phyloP scores from a whole-genome alignment of 1,140 invertebrate genomes.

The Pygmarrhopalites habei region DNA sequence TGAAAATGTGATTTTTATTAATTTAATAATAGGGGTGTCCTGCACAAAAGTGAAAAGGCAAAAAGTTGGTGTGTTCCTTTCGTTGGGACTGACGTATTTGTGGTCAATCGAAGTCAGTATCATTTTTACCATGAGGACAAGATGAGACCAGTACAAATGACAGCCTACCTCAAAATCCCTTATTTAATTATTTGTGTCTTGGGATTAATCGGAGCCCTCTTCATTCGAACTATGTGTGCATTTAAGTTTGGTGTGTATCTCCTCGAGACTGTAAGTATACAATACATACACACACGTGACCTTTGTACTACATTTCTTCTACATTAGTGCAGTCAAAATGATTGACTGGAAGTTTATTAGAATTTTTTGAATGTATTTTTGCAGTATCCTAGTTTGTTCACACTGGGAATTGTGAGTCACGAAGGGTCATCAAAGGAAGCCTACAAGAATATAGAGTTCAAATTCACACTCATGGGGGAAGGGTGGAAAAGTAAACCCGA shows the following conservation, averaged over 20 bases:
- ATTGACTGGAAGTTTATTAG: slow-evolving; percentile 1
- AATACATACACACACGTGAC: slow-evolving; percentile 15
- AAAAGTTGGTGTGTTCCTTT: slow-evolving; percentile 47
- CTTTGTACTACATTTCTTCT: background rate
- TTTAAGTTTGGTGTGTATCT: slow-evolving; percentile 56
- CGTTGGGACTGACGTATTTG: slow-evolving; percentile 67
- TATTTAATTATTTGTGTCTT: slow-evolving; percentile 47
- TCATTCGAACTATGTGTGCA: slow-evolving; percentile 60
- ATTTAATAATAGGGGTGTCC: background rate
- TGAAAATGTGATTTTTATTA: background rate
- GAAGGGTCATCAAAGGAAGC: slow-evolving; percentile 59
- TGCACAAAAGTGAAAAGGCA: slow-evolving; percentile 11
- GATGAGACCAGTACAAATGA: slow-evolving; percentile 61
- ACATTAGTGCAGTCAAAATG: background rate
- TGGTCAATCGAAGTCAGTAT: slow-evolving; percentile 67
- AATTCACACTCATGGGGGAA: slow-evolving; percentile 60
- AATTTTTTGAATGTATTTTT: slow-evolving; percentile 38
- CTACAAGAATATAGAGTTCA: slow-evolving; percentile 57
- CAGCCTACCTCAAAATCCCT: slow-evolving; percentile 52
- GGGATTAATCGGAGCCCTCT: slow-evolving; percentile 49
- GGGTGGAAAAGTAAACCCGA: slow-evolving; percentile 67
- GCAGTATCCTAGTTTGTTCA: slow-evolving; percentile 66
- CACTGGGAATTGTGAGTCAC: slow-evolving; percentile 58
- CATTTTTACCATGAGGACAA: slow-evolving; percentile 60
- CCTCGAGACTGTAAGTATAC: slow-evolving; percentile 52